These are phyloP conservation scores for Pilophorus perplexus DNA, from an alignment of 2,888 invertebrate species.

Conservation along the genomic window DNA sequence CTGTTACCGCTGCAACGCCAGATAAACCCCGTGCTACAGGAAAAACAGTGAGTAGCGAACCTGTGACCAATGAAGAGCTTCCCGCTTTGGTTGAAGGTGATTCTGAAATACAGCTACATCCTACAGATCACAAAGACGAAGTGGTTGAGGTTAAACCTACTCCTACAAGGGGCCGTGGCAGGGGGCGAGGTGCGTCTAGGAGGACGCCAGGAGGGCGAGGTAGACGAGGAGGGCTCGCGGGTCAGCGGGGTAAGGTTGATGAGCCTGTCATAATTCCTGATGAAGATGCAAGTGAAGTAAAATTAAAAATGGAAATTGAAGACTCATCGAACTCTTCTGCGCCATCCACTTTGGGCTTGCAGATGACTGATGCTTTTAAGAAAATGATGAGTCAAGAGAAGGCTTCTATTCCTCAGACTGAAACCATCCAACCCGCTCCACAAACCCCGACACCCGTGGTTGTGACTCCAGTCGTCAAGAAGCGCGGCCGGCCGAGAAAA, in stretches of 20 bases:
- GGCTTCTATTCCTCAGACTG: neutral
- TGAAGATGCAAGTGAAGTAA: neutral
- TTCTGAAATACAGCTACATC: neutral
- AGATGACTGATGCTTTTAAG: conserved; percentile 18
- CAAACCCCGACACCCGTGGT: neutral
- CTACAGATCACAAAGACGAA: neutral
- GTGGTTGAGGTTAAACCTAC: too few species aligned
- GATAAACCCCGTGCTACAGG: conserved; percentile 20
- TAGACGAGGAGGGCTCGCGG: neutral
- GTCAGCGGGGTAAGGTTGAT: too few species aligned
- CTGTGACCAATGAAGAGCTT: too few species aligned
- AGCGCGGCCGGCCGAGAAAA: conserved; percentile 45
- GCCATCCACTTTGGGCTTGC: neutral
- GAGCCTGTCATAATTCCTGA: conserved; percentile 9
- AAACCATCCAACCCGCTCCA: neutral
- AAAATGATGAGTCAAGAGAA: conserved; percentile 9
- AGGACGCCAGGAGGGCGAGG: neutral
- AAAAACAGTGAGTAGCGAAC: neutral
- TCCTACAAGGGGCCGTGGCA: conserved; percentile 32
- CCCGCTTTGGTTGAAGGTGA: too few species aligned
- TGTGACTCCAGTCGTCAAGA: conserved; percentile 20
- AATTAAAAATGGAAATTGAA: too few species aligned
- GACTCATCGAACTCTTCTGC: too few species aligned
- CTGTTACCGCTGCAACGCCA: neutral
- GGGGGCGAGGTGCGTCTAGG: conserved; percentile 29